Evolutionary conservation across 92 coral and sea anemone species (phyloP).

Genomic region (Epizoanthus ramosus): DNA sequence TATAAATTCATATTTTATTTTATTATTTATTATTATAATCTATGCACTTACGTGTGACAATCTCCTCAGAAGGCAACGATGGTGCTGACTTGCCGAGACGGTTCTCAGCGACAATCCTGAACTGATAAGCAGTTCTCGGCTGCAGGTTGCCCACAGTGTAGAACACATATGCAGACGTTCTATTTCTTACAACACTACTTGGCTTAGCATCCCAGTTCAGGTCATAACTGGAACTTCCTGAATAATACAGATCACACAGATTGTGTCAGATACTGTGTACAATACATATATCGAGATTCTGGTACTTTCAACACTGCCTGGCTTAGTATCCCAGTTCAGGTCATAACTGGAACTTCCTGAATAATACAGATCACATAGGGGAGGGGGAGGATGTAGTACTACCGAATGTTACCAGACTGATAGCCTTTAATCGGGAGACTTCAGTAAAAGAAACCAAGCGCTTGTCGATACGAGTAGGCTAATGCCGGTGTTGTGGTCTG

Average conservation of each 20-base stretch:
- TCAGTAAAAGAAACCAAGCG: too few relatives aligned
- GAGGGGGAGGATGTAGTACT: too few relatives aligned
- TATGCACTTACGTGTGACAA: constrained; percentile 69
- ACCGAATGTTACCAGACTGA: too few relatives aligned
- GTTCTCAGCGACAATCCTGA: constrained; percentile 88
- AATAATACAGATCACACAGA: neutral
- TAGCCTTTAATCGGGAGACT: too few relatives aligned
- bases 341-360: constrained; percentile 50
- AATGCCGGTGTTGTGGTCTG: too few relatives aligned
- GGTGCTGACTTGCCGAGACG: constrained; percentile 74
- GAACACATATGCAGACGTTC: constrained; percentile 64
- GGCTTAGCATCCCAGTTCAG: constrained; percentile 75
- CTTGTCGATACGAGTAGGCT: too few relatives aligned
- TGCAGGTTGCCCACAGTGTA: constrained; percentile 80
- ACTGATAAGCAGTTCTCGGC: constrained; percentile 80
- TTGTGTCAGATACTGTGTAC: constrained; percentile 50
- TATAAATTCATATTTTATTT: too few relatives aligned
- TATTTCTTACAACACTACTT: constrained; percentile 55
- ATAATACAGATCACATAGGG: too few relatives aligned
- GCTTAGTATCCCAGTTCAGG: constrained; percentile 68
- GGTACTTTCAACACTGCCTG: constrained; percentile 63
- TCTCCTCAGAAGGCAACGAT: constrained; percentile 74
- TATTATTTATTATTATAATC: too few relatives aligned
- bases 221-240: constrained; percentile 51
- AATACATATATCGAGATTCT: constrained; percentile 65